Base-by-base conservation (phyloP, 2,113 vertebrate species). In the Felis chaus region DNA sequence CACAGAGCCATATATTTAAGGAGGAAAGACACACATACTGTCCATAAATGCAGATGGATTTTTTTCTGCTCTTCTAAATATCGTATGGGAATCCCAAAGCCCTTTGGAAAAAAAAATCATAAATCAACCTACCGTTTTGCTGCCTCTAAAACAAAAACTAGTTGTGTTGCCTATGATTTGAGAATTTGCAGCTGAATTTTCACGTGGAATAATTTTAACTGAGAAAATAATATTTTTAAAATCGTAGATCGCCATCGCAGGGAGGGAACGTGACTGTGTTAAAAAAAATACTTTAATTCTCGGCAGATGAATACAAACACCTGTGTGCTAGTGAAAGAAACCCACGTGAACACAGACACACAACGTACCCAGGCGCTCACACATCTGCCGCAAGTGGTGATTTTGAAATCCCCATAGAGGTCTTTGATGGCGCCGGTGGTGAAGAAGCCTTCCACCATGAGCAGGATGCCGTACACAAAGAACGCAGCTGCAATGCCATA, bases 401-500 rank as follows among this genome's bases (percentile, higher is more conserved):
- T 99, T 99, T 99, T 99, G 99, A 99, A 99, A 98, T 99, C 99
- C 79, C 99, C 99, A 41, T 99, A 99, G 95, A 99, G 99, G 97
- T 99, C 99, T 98, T 99, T 99, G 96, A 99, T 99, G 98, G 99
- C 99, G 39, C 99, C 99, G 50, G 99, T 99, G 96, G 99, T 99
- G 98, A 99, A 99, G 99, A 99, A 99, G 71, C 99, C 99, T 98
- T 99, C 99, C 98, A 99, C 99, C 99, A 99, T 99, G 99, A 99
- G 99, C 98, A 99, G 99, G 98, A 99, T 99, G 94, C 99, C 99
- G 1, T 99, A 99, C 68, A 99, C 99, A 93, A 99, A 99, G 99
- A 99, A 99, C 23, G 99, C 99, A 50, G 99, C 99, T 69, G 99
- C 99, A 63, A 99, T 99, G 83, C 99, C 99, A 0, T 99, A 99